Base-by-base conservation (phyloP, 2,888 invertebrate species). In the Eretmocerus hayati region DNA sequence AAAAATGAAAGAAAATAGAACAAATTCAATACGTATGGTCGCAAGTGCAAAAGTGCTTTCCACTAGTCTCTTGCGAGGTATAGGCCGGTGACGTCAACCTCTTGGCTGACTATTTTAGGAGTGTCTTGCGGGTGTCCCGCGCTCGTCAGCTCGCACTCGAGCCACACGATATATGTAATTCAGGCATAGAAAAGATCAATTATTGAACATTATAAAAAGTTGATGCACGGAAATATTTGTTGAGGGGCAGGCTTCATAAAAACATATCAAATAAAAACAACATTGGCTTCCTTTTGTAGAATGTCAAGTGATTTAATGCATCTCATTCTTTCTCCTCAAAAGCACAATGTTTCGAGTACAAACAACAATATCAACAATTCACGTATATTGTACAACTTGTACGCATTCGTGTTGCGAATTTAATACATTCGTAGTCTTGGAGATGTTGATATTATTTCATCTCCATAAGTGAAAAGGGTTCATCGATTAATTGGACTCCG, bases 51-150 rank as follows among this genome's bases (percentile, higher is more conserved):
- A 16, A 15, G n/a, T 5, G 33, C 48, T 36, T 40, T 26, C 36
- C 33, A 20, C 42, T 20, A 6, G 26, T 30, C 41, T 23, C 42
- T 20, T 30, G 23, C 40, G 43, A 56, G 59, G 61, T 59, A 59
- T 62, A 62, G 58, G 55, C 50, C 58, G 58, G 59, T 68, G 67
- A 66, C 66, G 67, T 68, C 69, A 69, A 50, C 55, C 47, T 53
- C 55, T 62, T 53, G 47, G 61, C 62, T 62, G 59, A 61, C 67
- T 70, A 71, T 71, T 71, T 71, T 70, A 65, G 65, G 69, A 66
- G 62, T 61, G 65, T 61, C 63, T 60, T 63, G n/a, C n/a, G 59
- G 43, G 30, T 50, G 46, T 44, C 50, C 45, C 53, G 53, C 20
- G 42, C 16, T 31, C 41, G 18, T 3, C 19, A 21, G 30, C 42